These are phyloP conservation scores for Wasmannia auropunctata DNA, from an alignment of 1,140 invertebrate species.

Conservation along the genomic window DNA sequence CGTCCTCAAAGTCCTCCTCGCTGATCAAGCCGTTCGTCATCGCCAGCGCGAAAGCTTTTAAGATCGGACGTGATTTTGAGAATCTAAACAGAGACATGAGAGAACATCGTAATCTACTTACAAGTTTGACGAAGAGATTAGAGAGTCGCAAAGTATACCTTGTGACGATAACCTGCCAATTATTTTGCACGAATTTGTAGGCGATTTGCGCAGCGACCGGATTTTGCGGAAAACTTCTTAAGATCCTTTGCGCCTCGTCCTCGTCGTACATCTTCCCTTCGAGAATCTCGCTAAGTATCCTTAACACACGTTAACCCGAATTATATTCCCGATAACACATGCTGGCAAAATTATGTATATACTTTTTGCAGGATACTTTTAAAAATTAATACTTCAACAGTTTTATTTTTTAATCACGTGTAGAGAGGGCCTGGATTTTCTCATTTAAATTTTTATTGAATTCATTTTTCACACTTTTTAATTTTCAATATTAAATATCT, in stretches of 20 bases:
- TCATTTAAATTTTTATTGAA: not conserved
- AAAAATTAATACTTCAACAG: not conserved
- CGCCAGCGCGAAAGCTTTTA: conserved; percentile 76
- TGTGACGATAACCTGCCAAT: conserved; percentile 76
- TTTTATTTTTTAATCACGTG: not conserved
- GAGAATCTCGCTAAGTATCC: conserved; percentile 77
- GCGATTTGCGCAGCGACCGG: conserved; percentile 76
- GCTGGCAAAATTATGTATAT: not conserved
- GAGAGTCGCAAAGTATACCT: conserved; percentile 66
- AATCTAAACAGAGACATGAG: conserved; percentile 63
- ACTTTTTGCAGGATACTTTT: not conserved
- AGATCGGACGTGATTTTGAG: conserved; percentile 69
- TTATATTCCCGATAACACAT: not conserved
- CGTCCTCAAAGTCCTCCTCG: conserved; percentile 79
- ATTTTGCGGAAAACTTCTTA: conserved; percentile 75
- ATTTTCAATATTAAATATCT: not conserved
- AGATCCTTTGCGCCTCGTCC: conserved; percentile 73
- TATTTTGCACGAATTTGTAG: conserved; percentile 74
- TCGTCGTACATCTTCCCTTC: conserved; percentile 69
- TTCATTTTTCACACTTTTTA: not conserved
- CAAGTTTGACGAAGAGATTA: not conserved
- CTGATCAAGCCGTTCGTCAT: conserved; percentile 74
- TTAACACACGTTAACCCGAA: conserved; percentile 40
- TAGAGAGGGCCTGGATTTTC: not conserved
- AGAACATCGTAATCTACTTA: conserved; percentile 27